phyloP scores from a whole-genome alignment of 2,888 invertebrate genomes.

The Girardia tigrina region DNA sequence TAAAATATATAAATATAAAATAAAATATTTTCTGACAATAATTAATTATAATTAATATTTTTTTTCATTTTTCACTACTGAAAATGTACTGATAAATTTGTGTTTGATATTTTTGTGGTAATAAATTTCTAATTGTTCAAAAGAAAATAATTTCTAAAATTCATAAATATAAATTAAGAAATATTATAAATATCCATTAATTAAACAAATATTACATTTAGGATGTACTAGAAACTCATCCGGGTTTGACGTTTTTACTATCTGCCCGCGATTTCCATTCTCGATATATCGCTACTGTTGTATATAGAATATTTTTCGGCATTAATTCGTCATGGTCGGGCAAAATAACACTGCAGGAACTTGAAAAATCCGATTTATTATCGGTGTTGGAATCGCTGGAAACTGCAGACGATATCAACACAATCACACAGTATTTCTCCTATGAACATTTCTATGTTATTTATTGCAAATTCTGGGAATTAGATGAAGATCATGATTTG shows the following conservation, averaged over 20 bases:
- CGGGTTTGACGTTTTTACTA: constrained; percentile 85
- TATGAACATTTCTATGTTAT: constrained; percentile 99
- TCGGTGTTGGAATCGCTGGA: constrained; percentile 63
- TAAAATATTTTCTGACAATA: too few species aligned
- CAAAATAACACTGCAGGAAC: constrained; percentile 69
- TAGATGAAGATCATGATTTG: constrained; percentile 92
- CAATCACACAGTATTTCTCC: constrained; percentile 63
- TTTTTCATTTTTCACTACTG: too few species aligned
- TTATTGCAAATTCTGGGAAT: constrained; percentile 99
- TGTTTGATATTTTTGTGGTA: too few species aligned
- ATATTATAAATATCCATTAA: too few species aligned
- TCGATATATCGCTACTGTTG: constrained; percentile 92
- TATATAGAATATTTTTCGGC: constrained; percentile 88
- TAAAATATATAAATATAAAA: too few species aligned
- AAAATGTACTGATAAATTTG: too few species aligned
- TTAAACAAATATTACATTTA: constrained; percentile 45
- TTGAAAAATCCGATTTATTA: constrained; percentile 76
- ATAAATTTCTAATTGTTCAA: too few species aligned
- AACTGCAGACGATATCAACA: constrained; percentile 91
- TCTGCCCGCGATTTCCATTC: constrained; percentile 97
- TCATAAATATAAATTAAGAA: too few species aligned
- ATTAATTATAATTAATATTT: too few species aligned
- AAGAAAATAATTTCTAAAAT: too few species aligned
- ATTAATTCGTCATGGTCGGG: constrained; percentile 95
- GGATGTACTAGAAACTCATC: constrained; percentile 95